Base-by-base conservation (phyloP, 2,888 invertebrate genomes). In the Dione juno region DNA sequence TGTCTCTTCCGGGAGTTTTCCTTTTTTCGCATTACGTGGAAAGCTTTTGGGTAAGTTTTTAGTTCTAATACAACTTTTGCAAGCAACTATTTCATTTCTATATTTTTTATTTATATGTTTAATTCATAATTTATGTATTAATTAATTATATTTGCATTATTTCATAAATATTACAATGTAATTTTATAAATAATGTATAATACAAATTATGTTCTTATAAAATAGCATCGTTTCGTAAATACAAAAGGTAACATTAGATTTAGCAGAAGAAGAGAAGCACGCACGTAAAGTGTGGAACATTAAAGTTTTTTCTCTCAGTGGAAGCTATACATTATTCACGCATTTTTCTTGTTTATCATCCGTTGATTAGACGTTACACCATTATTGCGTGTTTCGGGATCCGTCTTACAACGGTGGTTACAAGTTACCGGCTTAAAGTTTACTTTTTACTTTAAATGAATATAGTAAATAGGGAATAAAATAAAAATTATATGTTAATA, bases 31-130 rank as follows among this genome's bases (percentile, higher is more conserved):
- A 89, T 79, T 93, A 90, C 80, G 82, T 93, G 80, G 92, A 89
- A 83, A 92, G 87, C 87, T 89, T 92, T 88, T 91, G 89, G 92
- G 92, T 93, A 78, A 91, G 92, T 91, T 77, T 54, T 67, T 40
- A 57, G 52, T 68, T 67, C 48, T 40, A 37, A 40, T 72, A 72
- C 16, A 45, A 61, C 19, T 41, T 21, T 53, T 21, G 40, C 37
- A 40, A 8, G 16, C 13, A 37, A 2, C 7, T 14, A 10, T 45
- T 53, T 28, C 28, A 43, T 66, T 54, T 66, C 43, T 67, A 45
- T 58, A 9, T 35, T 45, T 43, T 59, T 21, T 16, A 35, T 67
- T 35, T 45, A 3, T 8, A 14, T 37, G 1, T 11, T 14, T 50
- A 11, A 5, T 40, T 16, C 10, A 21, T 14, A 8, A 1, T 41